These are phyloP conservation scores for Steatocranus sp. DNA, from an alignment of 2,797 vertebrate species.

Conservation along the genomic window DNA sequence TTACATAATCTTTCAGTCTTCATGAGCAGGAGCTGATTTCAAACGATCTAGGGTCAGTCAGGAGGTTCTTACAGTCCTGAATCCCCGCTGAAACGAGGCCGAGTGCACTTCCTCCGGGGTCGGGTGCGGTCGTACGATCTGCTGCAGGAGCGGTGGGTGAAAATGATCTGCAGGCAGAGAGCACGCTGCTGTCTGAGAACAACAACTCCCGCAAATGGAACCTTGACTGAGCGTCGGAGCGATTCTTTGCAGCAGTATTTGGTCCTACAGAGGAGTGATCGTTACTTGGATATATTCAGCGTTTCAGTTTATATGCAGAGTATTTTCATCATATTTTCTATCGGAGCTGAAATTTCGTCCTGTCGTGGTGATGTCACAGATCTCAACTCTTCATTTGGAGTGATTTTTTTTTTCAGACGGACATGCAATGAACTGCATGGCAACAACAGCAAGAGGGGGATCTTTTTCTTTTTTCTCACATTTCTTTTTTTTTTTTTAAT, in stretches of 20 bases:
- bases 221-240: neutral
- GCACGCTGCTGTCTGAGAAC: neutral
- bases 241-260: neutral
- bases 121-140: neutral
- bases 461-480: neutral
- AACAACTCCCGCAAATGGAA: neutral
- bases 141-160: neutral
- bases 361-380: neutral
- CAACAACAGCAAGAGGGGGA: conserved; percentile 20
- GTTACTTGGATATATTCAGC: neutral
- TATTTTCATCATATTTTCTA: neutral
- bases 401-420: conserved; percentile 17
- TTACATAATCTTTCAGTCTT: conserved; percentile 3
- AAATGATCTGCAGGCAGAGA: neutral
- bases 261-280: neutral
- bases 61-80: neutral
- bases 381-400: neutral
- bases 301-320: conserved; percentile 3
- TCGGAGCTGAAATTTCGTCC: neutral
- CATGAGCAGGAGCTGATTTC: neutral
- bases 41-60: neutral
- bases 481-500: neutral
- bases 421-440: conserved; percentile 62
- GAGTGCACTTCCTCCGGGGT: neutral
- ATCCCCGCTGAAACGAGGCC: neutral